Evolutionary conservation across 1,140 invertebrate species (phyloP).

Genomic region (Tribolium madens): DNA sequence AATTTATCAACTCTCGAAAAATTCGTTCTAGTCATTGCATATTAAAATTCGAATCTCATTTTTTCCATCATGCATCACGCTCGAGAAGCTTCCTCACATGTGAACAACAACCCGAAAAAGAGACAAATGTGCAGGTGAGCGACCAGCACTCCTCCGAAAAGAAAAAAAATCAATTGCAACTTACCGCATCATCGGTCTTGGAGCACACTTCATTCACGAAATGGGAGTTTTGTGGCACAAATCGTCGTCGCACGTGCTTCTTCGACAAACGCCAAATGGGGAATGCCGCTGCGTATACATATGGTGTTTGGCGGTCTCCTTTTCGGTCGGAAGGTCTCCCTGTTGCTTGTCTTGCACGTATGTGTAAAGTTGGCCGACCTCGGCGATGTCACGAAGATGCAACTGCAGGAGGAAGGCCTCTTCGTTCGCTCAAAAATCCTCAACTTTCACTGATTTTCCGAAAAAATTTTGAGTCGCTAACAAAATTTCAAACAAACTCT

Average conservation of each 20-base stretch:
- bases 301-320: conserved; percentile 32
- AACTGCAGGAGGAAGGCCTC: neutral
- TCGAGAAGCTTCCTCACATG: conserved; percentile 2
- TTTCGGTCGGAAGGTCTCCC: conserved; percentile 19
- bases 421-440: neutral
- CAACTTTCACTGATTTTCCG: too few species aligned
- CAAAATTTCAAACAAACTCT: neutral
- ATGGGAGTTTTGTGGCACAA: neutral
- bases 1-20: conserved; percentile 4
- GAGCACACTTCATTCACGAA: neutral
- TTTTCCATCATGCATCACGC: neutral
- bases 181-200: neutral
- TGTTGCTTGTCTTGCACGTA: neutral
- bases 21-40: conserved; percentile 11
- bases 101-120: conserved; percentile 1
- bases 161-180: neutral
- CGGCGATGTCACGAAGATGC: conserved; percentile 14
- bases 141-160: too few species aligned
- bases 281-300: conserved; percentile 34
- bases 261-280: conserved; percentile 3
- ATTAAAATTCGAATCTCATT: conserved; percentile 15
- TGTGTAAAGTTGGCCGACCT: conserved; percentile 26
- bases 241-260: conserved; percentile 7
- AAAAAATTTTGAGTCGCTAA: too few species aligned
- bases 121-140: too few species aligned